These are phyloP conservation scores for Drosophila busckii DNA, from an alignment of 1,140 invertebrate species.

Conservation along the genomic window DNA sequence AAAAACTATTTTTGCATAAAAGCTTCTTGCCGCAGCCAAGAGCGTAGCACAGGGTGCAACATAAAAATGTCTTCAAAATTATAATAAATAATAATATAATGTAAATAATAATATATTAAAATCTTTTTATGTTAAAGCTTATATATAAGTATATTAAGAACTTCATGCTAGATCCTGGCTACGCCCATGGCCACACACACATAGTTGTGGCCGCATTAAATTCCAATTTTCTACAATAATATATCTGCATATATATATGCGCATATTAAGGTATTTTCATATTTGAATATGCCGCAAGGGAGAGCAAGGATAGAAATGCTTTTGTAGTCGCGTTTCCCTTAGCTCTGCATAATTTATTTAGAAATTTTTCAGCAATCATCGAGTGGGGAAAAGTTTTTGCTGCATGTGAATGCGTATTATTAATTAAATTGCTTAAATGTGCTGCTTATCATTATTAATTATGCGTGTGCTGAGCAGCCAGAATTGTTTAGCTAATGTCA, in stretches of 20 bases:
- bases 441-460: constrained; percentile 17
- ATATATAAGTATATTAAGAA: too few relatives aligned
- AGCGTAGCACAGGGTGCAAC: too few relatives aligned
- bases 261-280: constrained; percentile 1
- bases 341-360: background rate
- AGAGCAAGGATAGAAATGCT: too few relatives aligned
- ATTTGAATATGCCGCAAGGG: background rate
- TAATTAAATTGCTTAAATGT: constrained; percentile 16
- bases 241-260: background rate
- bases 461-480: constrained; percentile 23
- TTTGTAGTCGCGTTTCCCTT: background rate
- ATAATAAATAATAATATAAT: too few relatives aligned
- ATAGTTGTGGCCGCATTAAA: constrained; percentile 8
- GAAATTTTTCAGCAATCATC: too few relatives aligned
- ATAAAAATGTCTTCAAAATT: too few relatives aligned
- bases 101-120: too few relatives aligned
- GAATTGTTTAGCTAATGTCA: constrained; percentile 18
- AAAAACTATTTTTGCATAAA: constrained; percentile 16
- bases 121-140: too few relatives aligned
- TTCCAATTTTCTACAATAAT: background rate
- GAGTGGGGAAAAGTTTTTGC: background rate
- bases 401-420: constrained; percentile 9
- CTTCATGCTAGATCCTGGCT: too few relatives aligned
- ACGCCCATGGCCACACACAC: background rate
- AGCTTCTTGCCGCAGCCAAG: too few relatives aligned